Conservation (phyloP, 2,113 vertebrate species). For the Channa maculata region DNA sequence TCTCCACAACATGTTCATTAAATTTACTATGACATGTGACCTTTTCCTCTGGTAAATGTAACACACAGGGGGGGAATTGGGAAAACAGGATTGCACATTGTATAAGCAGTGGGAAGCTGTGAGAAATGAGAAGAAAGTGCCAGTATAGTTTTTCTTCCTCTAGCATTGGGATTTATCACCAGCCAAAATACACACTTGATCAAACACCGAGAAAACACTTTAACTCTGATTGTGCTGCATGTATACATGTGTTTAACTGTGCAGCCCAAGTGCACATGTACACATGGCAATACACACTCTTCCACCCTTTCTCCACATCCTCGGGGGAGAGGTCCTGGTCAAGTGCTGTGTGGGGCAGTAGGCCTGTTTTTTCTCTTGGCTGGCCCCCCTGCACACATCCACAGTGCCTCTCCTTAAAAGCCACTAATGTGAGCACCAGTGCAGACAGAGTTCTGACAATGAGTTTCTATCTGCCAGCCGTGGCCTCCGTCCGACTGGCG, state of each 20-base stretch:
- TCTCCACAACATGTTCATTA: conserved; percentile 63
- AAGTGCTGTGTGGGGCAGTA: conserved; percentile 54
- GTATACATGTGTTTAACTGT: background rate
- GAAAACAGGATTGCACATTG: conserved; percentile 51
- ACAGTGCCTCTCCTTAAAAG: conserved; percentile 71
- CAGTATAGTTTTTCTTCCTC: conserved; percentile 55
- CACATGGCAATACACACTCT: conserved; percentile 24
- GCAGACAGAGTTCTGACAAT: conserved; percentile 75
- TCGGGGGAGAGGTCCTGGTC: conserved; percentile 67
- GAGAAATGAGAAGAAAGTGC: conserved; percentile 36
- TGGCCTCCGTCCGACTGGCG: conserved; percentile 56
- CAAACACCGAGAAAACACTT: conserved; percentile 43
- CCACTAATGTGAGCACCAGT: conserved; percentile 55
- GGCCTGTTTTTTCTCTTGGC: conserved; percentile 67
- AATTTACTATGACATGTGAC: conserved; percentile 66
- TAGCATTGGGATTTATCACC: conserved; percentile 46
- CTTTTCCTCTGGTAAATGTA: conserved; percentile 73
- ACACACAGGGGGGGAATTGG: conserved; percentile 46
- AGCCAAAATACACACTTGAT: conserved; percentile 46
- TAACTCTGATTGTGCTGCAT: background rate
- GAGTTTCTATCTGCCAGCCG: conserved; percentile 69
- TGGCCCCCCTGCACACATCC: conserved; percentile 71
- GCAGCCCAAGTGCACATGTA: background rate
- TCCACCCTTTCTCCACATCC: conserved; percentile 61
- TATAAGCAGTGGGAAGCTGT: conserved; percentile 31